Conservation (phyloP, 2,113 vertebrate species). For the Carlito syrichta region DNA sequence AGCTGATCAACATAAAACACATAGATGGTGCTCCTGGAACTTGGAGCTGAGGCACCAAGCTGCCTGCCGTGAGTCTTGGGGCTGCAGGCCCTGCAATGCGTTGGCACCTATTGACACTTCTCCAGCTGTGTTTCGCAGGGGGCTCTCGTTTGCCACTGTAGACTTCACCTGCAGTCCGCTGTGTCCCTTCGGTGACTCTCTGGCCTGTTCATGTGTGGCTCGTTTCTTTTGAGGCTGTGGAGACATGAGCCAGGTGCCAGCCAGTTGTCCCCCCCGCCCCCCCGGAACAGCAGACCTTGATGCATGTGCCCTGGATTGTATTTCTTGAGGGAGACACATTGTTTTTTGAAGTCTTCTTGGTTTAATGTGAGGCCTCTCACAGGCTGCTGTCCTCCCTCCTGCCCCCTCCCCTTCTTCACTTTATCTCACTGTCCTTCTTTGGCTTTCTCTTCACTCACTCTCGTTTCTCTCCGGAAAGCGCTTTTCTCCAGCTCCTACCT, state of each 20-base stretch:
- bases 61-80: neutral
- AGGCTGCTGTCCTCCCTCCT: neutral
- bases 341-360: neutral
- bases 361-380: fast-evolving
- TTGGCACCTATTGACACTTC: fast-evolving
- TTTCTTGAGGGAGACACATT: neutral
- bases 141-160: fast-evolving
- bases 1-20: too few species aligned
- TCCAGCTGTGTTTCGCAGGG: neutral
- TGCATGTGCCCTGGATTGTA: neutral
- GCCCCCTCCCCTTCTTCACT: neutral
- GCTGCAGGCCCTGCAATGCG: neutral
- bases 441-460: neutral
- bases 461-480: neutral
- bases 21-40: fast-evolving
- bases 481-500: neutral
- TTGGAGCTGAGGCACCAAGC: fast-evolving
- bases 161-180: neutral
- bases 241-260: too few species aligned
- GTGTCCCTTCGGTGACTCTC: fast-evolving
- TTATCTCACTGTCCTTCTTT: neutral
- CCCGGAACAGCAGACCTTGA: neutral
- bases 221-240: neutral
- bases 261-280: neutral
- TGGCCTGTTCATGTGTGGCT: neutral